Evolutionary conservation across 2,113 vertebrate genomes (phyloP), one percentile per base, ranked within the genome.

Genomic region (Thunnus maccoyii): DNA sequence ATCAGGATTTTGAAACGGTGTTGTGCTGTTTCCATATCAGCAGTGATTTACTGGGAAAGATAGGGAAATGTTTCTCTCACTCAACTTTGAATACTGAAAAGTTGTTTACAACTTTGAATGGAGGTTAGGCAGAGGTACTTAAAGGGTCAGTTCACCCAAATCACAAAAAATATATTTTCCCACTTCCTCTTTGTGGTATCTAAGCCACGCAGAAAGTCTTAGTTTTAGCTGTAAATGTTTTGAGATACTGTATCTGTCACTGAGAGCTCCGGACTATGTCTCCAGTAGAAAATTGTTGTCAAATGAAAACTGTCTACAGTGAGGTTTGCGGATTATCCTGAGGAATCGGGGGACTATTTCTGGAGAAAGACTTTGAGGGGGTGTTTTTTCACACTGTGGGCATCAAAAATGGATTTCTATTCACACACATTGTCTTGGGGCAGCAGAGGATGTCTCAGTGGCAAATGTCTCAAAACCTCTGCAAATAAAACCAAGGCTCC

Each of bases 1-100:
- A 32, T 56, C 48, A 52, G 5, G 12, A 5, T 71, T 80, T 65
- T 41, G 5, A 75, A 76, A 80, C 60, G 2, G 27, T 71, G 20
- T 56, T 25, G 68, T 63, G 27, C 25, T 60, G 54, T 74, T 69
- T 85, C 48, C 5, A 17, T 82, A 72, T 57, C 75, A 64, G 50
- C 47, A 46, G 22, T 64, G 22, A 86, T 71, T 73, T 30, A 65
- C 17, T 58, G 50, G 65, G 63, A 66, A 80, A 57, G 17, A 51
- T 20, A 36, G 3, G 10, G 16, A 58, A 77, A 72, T 27, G 8
- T 60, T 20, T 51, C 36, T 44, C 48, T 55, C 13, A 11, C 50
- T 52, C 46, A 44, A 50, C 17, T 73, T 16, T 70, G 25, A 76
- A 65, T 9, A 52, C 13, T 17, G 18, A 61, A 76, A 60, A 71